Evolutionary conservation across 2,888 invertebrate genomes (phyloP), one percentile per base, ranked within the genome.

Genomic region (Lepeophtheirus nordmannii): DNA sequence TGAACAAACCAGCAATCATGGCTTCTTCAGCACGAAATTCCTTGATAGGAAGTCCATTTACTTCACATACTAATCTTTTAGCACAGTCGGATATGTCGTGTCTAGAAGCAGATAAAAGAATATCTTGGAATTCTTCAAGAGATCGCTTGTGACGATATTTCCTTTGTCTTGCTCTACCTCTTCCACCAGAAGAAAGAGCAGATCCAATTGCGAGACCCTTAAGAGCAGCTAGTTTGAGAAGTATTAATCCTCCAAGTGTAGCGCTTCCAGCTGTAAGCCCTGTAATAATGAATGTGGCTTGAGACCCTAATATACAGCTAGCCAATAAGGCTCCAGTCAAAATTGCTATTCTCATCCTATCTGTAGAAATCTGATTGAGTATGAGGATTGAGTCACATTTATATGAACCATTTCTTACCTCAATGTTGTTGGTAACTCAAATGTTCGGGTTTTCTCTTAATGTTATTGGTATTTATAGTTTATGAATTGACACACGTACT

Each of bases 71-170:
- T 37, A 56, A n/a, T 30, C 53, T 12, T 53, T 63, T 63, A 14
- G 63, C 63, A 22, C 63, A 63, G 37, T 63, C 63, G 9, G 20
- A 10, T 12, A 10, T 30, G 37, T 63, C 63, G 1, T 20, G 14
- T 14, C 10, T 1, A n/a, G 37, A 37, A 12, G 63, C 63, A 12
- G n/a, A n/a, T 17, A 63, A 17, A 12, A 63, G 20, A 2, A 39
- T 40, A 2, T 14, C 22, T n/a, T 46, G 23, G 17, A 9, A 11
- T 37, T 63, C 63, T 8, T 46, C 23, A 1, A 53, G 22, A 10
- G 56, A 7, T 12, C 37, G n/a, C 7, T 38, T 30, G 1, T 37
- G 30, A 39, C 61, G 61, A 2, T 3, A 38, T 30, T n/a, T 8
- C 10, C 20, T 10, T 10, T 10, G 10, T 60, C 60, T 23, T 17